Conservation (phyloP, 2,888 invertebrate species). For the Microdon myrmicae region DNA sequence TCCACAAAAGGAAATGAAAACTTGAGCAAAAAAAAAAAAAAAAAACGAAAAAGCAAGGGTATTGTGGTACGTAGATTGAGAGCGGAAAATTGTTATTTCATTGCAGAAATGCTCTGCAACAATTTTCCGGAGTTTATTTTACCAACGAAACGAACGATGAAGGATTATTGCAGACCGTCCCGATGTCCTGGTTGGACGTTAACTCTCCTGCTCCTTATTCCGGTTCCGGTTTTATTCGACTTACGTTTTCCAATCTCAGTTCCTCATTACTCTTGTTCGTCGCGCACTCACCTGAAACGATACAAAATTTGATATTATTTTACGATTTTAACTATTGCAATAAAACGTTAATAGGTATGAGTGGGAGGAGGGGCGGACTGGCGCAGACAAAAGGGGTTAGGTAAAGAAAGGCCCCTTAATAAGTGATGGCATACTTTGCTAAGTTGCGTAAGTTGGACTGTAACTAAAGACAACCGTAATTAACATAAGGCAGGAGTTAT, state of each 20-base stretch:
- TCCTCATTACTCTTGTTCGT: too few relatives aligned
- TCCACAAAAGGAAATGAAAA: too few relatives aligned
- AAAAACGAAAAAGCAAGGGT: too few relatives aligned
- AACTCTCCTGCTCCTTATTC: slow-evolving; percentile 11
- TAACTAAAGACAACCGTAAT: too few relatives aligned
- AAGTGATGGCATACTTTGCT: too few relatives aligned
- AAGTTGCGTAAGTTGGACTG: too few relatives aligned
- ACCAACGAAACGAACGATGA: slow-evolving; percentile 8
- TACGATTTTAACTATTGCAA: slow-evolving; percentile 35
- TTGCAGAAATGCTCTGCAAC: slow-evolving; percentile 17
- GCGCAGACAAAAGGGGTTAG: neutral
- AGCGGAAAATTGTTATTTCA: slow-evolving; percentile 42
- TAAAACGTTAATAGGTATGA: slow-evolving; percentile 30
- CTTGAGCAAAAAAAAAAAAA: too few relatives aligned
- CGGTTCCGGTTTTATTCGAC: too few relatives aligned
- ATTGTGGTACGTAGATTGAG: slow-evolving; percentile 8
- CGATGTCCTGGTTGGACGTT: slow-evolving; percentile 5
- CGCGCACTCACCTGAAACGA: too few relatives aligned
- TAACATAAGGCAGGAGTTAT: too few relatives aligned
- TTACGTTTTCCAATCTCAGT: too few relatives aligned
- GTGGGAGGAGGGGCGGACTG: neutral
- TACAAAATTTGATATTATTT: slow-evolving; percentile 15
- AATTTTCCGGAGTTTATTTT: slow-evolving; percentile 11
- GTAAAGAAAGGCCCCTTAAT: too few relatives aligned
- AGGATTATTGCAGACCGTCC: slow-evolving; percentile 20